Evolutionary conservation across 2,797 vertebrate genomes (phyloP), one percentile per base, ranked within the genome.

Genomic region (Agapornis canus): DNA sequence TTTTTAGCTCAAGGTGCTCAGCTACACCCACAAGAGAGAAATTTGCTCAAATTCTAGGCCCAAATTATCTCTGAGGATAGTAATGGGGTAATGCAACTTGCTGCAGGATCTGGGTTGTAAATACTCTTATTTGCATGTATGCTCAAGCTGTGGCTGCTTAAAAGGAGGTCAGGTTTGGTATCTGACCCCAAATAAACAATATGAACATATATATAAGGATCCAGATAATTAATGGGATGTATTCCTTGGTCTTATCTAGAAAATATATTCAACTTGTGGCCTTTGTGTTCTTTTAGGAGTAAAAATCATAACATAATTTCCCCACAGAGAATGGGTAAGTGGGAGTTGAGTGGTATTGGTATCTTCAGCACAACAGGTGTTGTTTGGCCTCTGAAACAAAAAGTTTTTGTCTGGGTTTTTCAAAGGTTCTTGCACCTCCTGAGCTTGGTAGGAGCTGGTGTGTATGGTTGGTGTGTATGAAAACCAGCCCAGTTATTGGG

Each of bases 111-210:
- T 77, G 25, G 3, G 19, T 73, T 88, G 59, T 86, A 86, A 87
- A 61, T 71, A 71, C 27, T 73, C 83, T 51, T 51, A 59, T 63
- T 89, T 94, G 65, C 5, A 1, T 77, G 71, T 86, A 6, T 85
- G 89, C 40, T 84, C 72, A 70, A 22, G 20, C 75, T 86, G 60
- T 91, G 75, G 39, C 82, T 94, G 68, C 82, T 91, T 79, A 84
- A 86, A 89, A 91, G 48, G 85, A 96, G 91, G 91, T 89, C 94
- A 86, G 70, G 66, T 92, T 96, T 91, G 83, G 80, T 94, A 90
- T 95, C 91, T 86, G 95, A 90, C 82, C 86, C 81, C 45, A 92
- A 92, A 92, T 96, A 90, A 95, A 90, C 80, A 96, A 40, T 76
- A 92, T 73, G 48, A 84, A 79, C 86, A 89, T 94, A 72, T 72